Evolutionary conservation across 1,140 invertebrate species (phyloP), one percentile per base, ranked within the genome.

Genomic region (Drosophila persimilis): DNA sequence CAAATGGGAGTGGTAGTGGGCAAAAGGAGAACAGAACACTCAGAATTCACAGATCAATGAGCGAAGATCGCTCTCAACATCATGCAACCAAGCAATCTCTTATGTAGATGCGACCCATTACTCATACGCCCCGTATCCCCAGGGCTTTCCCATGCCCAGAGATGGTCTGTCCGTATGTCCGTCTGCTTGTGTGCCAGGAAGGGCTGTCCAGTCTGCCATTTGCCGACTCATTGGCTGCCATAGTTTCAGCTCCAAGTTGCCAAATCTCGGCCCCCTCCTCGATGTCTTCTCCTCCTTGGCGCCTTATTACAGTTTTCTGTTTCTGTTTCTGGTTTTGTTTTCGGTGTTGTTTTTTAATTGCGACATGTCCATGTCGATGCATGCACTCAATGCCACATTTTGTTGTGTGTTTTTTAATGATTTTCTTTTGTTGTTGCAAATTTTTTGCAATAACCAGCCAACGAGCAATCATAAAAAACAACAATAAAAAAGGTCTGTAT

Each of bases 311-410:
- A 26, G 65, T 67, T 67, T 22, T 29, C 11, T 4, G 4, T 39
- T 13, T 35, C 15, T 31, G n/a, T 26, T 24, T 45, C 44, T 57
- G 57, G 63, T 41, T 48, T 58, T 67, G 31, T 39, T 52, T 20
- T 20, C 20, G 20, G 39, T 69, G 48, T 69, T 67, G 67, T 43
- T 46, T 69, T 57, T 69, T 69, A 69, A 69, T 69, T 69, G 17
- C 63, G 65, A 69, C 65, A 69, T 65, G 62, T 65, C 62, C 62
- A 64, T 51, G 63, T 44, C 46, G 60, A 20, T 31, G 60, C 63
- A 64, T 69, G 64, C 64, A 57, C 66, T 70, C 66, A 69, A 57
- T 70, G 66, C 66, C 66, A 70, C 52, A 70, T 57, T 64, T 65
- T 66, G 5, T 9, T 11, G n/a, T 20, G 20, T 20, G 0, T 0